A percentile compares a stretch with the other conserved stretches of the same genome.
Evolutionary conservation across 2,888 invertebrate species (phyloP).

Genomic region (Meandrusa payeni): DNA sequence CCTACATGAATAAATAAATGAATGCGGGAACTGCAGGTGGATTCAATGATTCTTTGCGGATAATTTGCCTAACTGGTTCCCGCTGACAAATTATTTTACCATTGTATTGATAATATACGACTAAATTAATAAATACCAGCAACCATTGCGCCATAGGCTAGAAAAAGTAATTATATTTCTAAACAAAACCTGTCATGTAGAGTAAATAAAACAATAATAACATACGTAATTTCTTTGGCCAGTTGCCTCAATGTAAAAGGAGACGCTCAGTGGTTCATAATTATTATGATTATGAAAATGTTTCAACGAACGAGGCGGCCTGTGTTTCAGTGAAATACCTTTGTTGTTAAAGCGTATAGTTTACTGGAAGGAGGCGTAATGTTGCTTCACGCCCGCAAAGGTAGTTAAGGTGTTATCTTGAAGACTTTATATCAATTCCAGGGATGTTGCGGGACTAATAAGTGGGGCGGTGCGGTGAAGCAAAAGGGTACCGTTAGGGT

Average conservation of each 20-base stretch:
- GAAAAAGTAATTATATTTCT: no score
- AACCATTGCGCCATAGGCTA: constrained; percentile 33
- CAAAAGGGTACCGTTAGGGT: constrained; percentile 15
- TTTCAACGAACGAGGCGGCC: constrained; percentile 52
- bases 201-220: constrained; percentile 39
- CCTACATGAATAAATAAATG: constrained; percentile 46
- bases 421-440: constrained; percentile 20
- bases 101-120: constrained; percentile 27
- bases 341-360: constrained; percentile 33
- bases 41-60: constrained; percentile 66
- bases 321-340: constrained; percentile 32
- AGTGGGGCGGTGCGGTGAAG: constrained; percentile 17
- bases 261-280: constrained; percentile 57
- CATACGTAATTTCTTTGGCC: constrained; percentile 46
- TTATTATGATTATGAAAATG: constrained; percentile 66
- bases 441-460: constrained; percentile 23
- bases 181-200: background rate
- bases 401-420: constrained; percentile 22
- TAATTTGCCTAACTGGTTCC: constrained; percentile 76
- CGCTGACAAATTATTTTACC: constrained; percentile 50
- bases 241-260: constrained; percentile 61
- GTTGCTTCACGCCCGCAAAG: constrained; percentile 8
- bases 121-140: constrained; percentile 6
- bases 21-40: constrained; percentile 63
- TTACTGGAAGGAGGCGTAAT: constrained; percentile 21